These are phyloP conservation scores for Xiphorhynchus elegans DNA, from an alignment of 2,113 vertebrate species.

Conservation along the genomic window DNA sequence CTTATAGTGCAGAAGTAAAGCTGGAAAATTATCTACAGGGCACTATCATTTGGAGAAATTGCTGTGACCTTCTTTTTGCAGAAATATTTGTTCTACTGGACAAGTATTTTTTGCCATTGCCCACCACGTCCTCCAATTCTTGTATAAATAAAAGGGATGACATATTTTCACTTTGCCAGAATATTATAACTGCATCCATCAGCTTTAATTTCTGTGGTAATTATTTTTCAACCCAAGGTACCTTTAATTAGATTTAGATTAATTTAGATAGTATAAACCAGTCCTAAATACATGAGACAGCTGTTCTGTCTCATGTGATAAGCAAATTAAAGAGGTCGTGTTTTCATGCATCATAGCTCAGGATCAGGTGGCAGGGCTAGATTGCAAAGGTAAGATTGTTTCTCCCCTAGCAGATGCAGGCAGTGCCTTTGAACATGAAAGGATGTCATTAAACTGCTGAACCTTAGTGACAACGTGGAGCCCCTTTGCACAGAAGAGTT, in stretches of 20 bases:
- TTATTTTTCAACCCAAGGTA: background rate
- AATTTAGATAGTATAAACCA: background rate
- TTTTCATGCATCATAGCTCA: background rate
- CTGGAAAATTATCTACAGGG: background rate
- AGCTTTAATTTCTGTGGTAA: background rate
- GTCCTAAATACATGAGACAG: background rate
- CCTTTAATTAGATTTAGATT: conserved; percentile 22
- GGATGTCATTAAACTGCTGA: background rate
- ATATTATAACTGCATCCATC: background rate
- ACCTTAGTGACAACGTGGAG: rapidly evolving
- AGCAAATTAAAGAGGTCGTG: background rate
- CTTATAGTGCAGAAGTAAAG: background rate
- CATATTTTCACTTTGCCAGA: background rate
- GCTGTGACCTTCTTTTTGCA: background rate
- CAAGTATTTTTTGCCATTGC: background rate
- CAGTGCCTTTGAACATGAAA: background rate
- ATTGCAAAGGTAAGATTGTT: background rate
- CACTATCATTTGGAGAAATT: background rate
- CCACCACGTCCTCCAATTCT: background rate
- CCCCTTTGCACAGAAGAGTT: background rate
- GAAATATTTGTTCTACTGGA: background rate
- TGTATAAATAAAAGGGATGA: background rate
- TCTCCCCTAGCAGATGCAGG: background rate
- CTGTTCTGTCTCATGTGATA: conserved; percentile 20
- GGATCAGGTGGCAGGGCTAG: background rate